Conservation (phyloP, 1,140 invertebrate species). For the Drosophila tani region DNA sequence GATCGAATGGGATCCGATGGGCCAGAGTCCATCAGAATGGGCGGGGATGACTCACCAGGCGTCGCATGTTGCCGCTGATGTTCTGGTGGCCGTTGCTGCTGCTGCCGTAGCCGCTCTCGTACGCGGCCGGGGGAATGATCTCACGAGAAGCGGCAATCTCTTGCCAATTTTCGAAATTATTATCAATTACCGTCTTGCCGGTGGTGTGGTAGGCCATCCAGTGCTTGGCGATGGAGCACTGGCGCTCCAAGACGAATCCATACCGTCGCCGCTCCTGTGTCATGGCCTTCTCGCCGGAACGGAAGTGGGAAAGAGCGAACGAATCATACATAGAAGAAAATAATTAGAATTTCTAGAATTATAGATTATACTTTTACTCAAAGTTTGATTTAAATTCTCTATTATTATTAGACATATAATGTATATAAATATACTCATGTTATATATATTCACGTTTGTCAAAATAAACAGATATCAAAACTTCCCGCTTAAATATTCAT, state of each 20-base stretch:
- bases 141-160: constrained; percentile 94
- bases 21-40: neutral
- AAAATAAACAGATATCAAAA: too few species aligned
- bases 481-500: too few species aligned
- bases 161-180: constrained; percentile 94
- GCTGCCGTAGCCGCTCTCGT: constrained; percentile 68
- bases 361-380: neutral
- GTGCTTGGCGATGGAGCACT: constrained; percentile 96
- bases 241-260: constrained; percentile 96
- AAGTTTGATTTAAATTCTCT: neutral
- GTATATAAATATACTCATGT: neutral
- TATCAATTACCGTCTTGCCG: constrained; percentile 91
- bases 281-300: constrained; percentile 89
- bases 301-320: constrained; percentile 27
- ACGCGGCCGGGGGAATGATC: constrained; percentile 86
- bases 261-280: constrained; percentile 96
- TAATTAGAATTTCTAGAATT: neutral
- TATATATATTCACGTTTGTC: too few species aligned
- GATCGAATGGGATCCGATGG: neutral
- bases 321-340: neutral
- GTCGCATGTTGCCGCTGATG: constrained; percentile 63
- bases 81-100: constrained; percentile 55
- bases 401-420: neutral
- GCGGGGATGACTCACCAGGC: constrained; percentile 68
- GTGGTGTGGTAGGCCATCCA: constrained; percentile 94